Conservation (phyloP, 2,888 invertebrate species). For the Campaea margaritaria region DNA sequence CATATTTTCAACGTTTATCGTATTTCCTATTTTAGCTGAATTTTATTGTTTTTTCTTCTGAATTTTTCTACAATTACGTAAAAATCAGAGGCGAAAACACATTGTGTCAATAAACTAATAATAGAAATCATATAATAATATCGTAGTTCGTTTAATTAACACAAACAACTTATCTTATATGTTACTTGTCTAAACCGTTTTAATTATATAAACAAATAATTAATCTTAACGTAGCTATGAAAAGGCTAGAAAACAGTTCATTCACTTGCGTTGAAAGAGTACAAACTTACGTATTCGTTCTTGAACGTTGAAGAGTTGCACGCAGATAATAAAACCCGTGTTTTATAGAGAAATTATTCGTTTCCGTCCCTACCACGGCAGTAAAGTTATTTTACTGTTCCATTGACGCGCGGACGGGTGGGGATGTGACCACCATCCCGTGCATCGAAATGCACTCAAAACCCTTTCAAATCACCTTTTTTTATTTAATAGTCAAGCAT, state of each 20-base stretch:
- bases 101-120: too few species aligned
- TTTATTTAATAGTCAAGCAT: background rate
- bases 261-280: slow-evolving; percentile 22
- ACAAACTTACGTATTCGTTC: slow-evolving; percentile 40
- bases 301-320: slow-evolving; percentile 59
- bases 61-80: too few species aligned
- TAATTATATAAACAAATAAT: background rate
- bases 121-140: too few species aligned
- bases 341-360: slow-evolving; percentile 73
- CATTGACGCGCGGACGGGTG: slow-evolving; percentile 56
- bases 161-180: too few species aligned
- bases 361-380: slow-evolving; percentile 56
- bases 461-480: slow-evolving; percentile 56
- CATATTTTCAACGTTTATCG: too few species aligned
- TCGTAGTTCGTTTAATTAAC: too few species aligned
- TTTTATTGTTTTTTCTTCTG: too few species aligned
- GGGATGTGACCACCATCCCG: slow-evolving; percentile 39
- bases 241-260: slow-evolving; percentile 4
- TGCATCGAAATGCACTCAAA: slow-evolving; percentile 65
- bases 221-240: background rate
- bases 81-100: too few species aligned
- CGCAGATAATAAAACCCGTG: slow-evolving; percentile 63
- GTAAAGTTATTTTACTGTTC: slow-evolving; percentile 70
- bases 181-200: too few species aligned
- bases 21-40: too few species aligned